phyloP scores from a whole-genome alignment of 2,888 invertebrate genomes.

The Cephus nigrinus region DNA sequence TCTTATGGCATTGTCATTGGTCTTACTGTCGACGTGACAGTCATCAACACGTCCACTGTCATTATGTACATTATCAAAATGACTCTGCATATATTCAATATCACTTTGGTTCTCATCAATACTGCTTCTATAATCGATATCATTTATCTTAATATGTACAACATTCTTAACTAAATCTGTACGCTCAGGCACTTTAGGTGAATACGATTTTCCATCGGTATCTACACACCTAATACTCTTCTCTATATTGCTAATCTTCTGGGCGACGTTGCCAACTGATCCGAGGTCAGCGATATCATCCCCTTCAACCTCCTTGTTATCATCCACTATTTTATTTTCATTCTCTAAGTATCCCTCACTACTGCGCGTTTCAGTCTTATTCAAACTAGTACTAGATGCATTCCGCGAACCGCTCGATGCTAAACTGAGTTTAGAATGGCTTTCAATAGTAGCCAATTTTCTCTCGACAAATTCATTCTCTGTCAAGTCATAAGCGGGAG shows the following conservation, averaged over 20 bases:
- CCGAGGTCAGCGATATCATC: constrained; percentile 20
- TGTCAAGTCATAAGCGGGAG: constrained; percentile 81
- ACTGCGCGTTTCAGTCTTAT: constrained; percentile 46
- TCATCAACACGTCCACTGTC: background rate
- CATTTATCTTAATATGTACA: constrained; percentile 31
- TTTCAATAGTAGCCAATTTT: constrained; percentile 32
- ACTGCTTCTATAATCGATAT: constrained; percentile 27
- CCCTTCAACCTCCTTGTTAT: constrained; percentile 6
- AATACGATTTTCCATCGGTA: constrained; percentile 8
- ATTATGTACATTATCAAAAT: background rate
- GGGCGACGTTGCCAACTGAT: constrained; percentile 39
- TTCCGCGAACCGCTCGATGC: constrained; percentile 19
- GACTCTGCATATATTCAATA: constrained; percentile 29
- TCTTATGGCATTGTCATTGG: background rate
- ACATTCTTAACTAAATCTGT: constrained; percentile 27
- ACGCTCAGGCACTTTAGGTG: constrained; percentile 9
- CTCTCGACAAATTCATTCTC: constrained; percentile 51
- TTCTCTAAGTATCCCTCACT: constrained; percentile 31
- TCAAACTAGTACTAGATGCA: constrained; percentile 35
- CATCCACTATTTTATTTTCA: constrained; percentile 24
- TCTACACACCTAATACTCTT: constrained; percentile 23
- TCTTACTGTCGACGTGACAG: background rate
- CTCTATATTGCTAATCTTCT: constrained; percentile 43
- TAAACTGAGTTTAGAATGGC: constrained; percentile 24
- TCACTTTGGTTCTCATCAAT: constrained; percentile 41